Evolutionary conservation across 1,140 invertebrate genomes (phyloP).

Genomic region (Zaprionus vittiger): DNA sequence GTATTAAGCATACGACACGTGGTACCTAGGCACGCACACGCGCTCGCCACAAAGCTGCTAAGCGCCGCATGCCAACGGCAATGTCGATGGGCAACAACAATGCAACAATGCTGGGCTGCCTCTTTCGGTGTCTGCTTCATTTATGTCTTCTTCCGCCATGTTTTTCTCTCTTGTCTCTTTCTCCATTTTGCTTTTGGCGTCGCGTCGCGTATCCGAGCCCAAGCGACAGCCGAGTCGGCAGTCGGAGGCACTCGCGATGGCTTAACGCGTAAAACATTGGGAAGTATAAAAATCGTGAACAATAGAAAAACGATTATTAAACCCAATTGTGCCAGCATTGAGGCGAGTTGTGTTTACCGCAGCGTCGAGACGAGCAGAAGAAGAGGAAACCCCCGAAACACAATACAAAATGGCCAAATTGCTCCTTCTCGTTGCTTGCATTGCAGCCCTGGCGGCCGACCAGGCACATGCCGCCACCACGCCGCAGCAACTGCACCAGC

Average conservation of each 20-base stretch:
- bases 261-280: constrained; percentile 67
- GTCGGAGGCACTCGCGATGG: constrained; percentile 15
- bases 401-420: constrained; percentile 66
- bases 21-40: constrained; percentile 66
- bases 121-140: constrained; percentile 67
- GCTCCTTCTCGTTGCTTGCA: constrained; percentile 67
- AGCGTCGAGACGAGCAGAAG: constrained; percentile 33
- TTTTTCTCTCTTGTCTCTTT: constrained; percentile 47
- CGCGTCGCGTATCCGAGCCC: constrained; percentile 1
- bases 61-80: constrained; percentile 29
- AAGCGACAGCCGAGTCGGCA: neutral
- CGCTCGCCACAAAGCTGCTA: constrained; percentile 27
- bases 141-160: constrained; percentile 80
- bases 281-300: constrained; percentile 84
- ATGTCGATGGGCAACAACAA: constrained; percentile 33
- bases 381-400: constrained; percentile 6
- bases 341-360: constrained; percentile 75
- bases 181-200: constrained; percentile 45
- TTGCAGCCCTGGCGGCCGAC: constrained; percentile 52
- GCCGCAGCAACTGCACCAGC: constrained; percentile 88
- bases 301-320: constrained; percentile 85
- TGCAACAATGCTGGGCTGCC: constrained; percentile 35
- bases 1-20: constrained; percentile 79
- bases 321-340: constrained; percentile 79
- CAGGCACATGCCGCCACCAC: constrained; percentile 85